Evolutionary conservation across 2,797 vertebrate species (phyloP), one percentile per base, ranked within the genome.

Genomic region (Amazonetta brasiliensis): DNA sequence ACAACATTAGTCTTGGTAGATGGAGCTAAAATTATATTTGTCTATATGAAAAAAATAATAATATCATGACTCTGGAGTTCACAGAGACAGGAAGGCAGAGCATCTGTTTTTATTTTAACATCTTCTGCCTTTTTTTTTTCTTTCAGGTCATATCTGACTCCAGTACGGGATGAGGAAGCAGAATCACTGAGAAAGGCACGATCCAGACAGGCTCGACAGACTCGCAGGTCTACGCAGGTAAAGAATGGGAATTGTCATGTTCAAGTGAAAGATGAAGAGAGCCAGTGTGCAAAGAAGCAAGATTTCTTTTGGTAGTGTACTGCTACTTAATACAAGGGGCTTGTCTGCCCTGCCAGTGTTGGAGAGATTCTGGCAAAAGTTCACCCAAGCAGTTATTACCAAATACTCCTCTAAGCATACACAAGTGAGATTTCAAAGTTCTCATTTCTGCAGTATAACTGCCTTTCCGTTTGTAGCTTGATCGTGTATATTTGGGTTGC

Each of bases 161-260:
- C 99, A 0, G 98, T 99, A 66, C 97, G 99, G 62, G 99, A 99
- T 95, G 99, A 99, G 82, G 99, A 99, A 79, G 99, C 99, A 0
- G 99, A 99, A 78, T 99, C 99, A 15, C 98, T 99, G 97, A 98
- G 99, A 95, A 99, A 99, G 97, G 99, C 99, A 0, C 98, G 98
- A 50, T 99, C 99, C 76, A 98, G 99, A 87, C 99, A 99, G 88
- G 99, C 99, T 74, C 97, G 99, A 66, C 99, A 99, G 97, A 99
- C 99, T 5, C 98, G 99, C 76, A 98, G 99, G 97, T 99, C 99
- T 33, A 99, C 99, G 20, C 99, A 99, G 98, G 99, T 99, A 94
- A 83, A 46, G 54, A 30, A 14, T 11, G 39, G 73, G 37, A 69
- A 18, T 11, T 6, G 22, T 87, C 30, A 0, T 3, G 12, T 63